Evolutionary conservation across 1,140 invertebrate genomes (phyloP).

Genomic region (Meloidogyne exigua): DNA sequence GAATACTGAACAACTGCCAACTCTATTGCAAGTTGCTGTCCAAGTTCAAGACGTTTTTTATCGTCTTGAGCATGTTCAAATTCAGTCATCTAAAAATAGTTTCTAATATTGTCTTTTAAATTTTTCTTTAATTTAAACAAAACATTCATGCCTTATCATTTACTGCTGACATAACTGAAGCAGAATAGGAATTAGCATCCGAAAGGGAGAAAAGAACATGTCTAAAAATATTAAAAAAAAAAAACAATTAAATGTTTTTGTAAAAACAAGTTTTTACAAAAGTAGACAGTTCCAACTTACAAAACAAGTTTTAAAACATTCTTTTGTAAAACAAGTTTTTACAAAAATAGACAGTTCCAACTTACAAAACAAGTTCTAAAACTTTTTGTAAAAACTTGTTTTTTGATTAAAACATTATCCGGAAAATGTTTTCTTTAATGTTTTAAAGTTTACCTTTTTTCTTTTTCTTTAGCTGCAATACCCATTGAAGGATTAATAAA

Average conservation of each 20-base stretch:
- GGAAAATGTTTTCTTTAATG: background rate
- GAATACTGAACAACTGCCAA: conserved; percentile 49
- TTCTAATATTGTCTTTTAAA: background rate
- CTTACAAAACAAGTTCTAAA: background rate
- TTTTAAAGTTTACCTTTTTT: conserved; percentile 1
- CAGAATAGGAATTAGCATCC: conserved; percentile 43
- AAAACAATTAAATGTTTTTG: background rate
- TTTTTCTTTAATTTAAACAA: conserved; percentile 12
- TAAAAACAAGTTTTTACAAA: background rate
- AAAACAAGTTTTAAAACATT: background rate
- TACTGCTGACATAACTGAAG: conserved; percentile 48
- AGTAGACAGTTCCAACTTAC: no score
- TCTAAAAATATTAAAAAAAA: conserved; percentile 32
- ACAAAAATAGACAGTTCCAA: no score
- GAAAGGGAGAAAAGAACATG: conserved; percentile 55
- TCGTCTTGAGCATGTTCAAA: conserved; percentile 28
- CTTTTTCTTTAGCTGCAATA: conserved; percentile 6
- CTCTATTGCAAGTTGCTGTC: conserved; percentile 41
- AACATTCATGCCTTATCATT: conserved; percentile 46
- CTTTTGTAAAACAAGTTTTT: background rate
- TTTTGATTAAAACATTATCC: background rate
- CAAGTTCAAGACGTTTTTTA: conserved; percentile 9
- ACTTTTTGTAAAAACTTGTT: background rate
- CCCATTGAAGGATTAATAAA: conserved; percentile 53
- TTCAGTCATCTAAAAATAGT: conserved; percentile 28